phyloP scores from a whole-genome alignment of 2,113 vertebrate genomes.

The Anguilla japonica region DNA sequence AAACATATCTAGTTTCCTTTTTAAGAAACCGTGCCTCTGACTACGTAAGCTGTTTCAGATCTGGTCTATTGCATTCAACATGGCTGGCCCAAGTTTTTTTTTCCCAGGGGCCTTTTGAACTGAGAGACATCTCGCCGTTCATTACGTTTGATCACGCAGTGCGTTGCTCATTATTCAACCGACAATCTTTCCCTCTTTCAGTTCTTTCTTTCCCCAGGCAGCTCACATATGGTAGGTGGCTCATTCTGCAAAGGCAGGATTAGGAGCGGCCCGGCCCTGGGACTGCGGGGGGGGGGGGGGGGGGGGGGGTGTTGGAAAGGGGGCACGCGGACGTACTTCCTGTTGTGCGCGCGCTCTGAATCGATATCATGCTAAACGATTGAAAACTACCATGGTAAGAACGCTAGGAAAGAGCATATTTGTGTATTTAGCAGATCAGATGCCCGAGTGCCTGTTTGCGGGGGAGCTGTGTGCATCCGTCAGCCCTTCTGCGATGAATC shows the following conservation, averaged over 20 bases:
- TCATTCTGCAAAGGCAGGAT: neutral
- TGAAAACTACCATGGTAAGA: neutral
- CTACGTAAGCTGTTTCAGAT: neutral
- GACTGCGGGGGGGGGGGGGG: neutral
- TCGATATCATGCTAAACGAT: neutral
- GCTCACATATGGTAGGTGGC: neutral
- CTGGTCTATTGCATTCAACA: neutral
- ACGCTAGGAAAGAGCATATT: neutral
- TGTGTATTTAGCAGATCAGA: neutral
- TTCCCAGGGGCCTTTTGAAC: neutral
- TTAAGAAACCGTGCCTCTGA: too few species aligned
- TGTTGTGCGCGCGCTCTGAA: neutral
- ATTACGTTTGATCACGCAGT: neutral
- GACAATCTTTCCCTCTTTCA: neutral
- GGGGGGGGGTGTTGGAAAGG: neutral
- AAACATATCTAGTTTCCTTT: too few species aligned
- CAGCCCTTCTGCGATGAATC: neutral
- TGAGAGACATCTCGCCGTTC: neutral
- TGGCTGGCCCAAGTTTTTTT: neutral
- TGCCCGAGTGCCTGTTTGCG: neutral
- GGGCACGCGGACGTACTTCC: neutral
- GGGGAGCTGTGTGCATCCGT: neutral
- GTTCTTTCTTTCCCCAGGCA: neutral
- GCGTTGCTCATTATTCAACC: neutral
- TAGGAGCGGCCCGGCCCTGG: neutral